phyloP scores from a whole-genome alignment of 2,888 invertebrate species.

The Pilophorus perplexus region DNA sequence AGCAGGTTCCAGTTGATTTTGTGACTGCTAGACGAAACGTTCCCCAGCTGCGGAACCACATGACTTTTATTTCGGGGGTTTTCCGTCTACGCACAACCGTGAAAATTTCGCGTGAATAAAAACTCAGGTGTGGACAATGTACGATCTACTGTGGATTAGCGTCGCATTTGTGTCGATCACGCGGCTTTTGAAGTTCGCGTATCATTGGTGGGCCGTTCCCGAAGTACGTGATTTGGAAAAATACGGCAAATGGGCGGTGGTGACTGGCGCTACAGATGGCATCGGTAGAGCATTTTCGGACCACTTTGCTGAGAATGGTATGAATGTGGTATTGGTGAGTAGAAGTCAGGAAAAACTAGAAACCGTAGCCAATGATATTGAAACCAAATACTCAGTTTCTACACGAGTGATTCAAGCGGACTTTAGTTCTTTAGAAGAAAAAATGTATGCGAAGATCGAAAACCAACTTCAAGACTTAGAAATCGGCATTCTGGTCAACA shows the following conservation, averaged over 20 bases:
- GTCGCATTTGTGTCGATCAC: too few relatives aligned
- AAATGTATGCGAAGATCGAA: slow-evolving; percentile 18
- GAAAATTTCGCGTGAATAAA: not conserved
- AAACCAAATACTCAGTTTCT: not conserved
- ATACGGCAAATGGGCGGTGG: slow-evolving; percentile 32
- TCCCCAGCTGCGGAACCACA: slow-evolving; percentile 2
- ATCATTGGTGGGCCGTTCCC: too few relatives aligned
- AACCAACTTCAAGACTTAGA: slow-evolving; percentile 10
- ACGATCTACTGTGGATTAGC: too few relatives aligned
- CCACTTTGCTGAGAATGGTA: slow-evolving; percentile 13
- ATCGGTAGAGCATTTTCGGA: slow-evolving; percentile 31
- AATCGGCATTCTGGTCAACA: slow-evolving; percentile 25
- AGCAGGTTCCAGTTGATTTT: slow-evolving; percentile 7
- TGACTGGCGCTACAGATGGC: slow-evolving; percentile 36
- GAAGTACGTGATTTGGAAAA: too few relatives aligned
- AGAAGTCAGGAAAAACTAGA: slow-evolving; percentile 28
- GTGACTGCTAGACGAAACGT: slow-evolving; percentile 2
- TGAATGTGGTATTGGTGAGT: slow-evolving; percentile 32
- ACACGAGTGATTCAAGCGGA: slow-evolving; percentile 26
- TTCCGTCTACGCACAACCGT: not conserved
- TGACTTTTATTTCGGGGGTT: not conserved
- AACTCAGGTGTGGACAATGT: not conserved
- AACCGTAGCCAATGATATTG: slow-evolving; percentile 14
- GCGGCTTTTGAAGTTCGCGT: not conserved
- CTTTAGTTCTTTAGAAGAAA: slow-evolving; percentile 11